Evolutionary conservation across 2,113 vertebrate species (phyloP), one percentile per base, ranked within the genome.

Genomic region (Laticauda colubrina): DNA sequence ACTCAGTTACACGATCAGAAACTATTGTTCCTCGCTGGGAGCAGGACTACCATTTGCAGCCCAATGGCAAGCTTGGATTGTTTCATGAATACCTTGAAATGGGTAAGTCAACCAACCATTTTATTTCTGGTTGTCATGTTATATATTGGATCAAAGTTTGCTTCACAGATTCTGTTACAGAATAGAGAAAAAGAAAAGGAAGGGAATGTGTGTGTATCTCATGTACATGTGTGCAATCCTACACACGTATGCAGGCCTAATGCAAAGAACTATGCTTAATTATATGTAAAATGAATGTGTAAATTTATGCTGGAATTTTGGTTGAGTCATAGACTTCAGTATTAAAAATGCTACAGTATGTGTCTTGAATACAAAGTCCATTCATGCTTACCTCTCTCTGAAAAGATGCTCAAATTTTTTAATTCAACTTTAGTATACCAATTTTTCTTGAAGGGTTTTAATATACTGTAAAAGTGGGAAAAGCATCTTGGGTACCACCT

Each of bases 21-120:
- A 98, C 97, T 43, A 93, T 93, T 87, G 95, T 97, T 69, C 98
- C 99, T 59, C 97, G 98, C 51, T 99, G 99, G 99, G 99, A 99
- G 92, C 98, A 99, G 39, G 99, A 99, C 96, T 99, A 99, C 94
- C 97, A 97, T 56, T 98, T 99, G 15, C 98, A 99, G 94, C 94
- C 98, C 23, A 88, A 98, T 81, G 97, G 98, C 89, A 98, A 98
- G 95, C 97, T 99, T 55, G 99, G 99, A 85, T 96, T 99, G 14
- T 99, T 99, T 96, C 98, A 99, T 94, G 98, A 99, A 91, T 99
- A 99, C 75, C 98, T 99, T 85, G 99, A 99, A 97, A 99, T 99
- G 99, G 99, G 99, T 99, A 97, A 98, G 98, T 20, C 55, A 21
- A 56, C 95, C 39, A 26, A 55, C 24, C 9, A 0, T 95, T 64